Percentiles rank a stretch among this genome's conserved stretches.
phyloP scores from a whole-genome alignment of 1,140 invertebrate genomes.

The Whitmania pigra region DNA sequence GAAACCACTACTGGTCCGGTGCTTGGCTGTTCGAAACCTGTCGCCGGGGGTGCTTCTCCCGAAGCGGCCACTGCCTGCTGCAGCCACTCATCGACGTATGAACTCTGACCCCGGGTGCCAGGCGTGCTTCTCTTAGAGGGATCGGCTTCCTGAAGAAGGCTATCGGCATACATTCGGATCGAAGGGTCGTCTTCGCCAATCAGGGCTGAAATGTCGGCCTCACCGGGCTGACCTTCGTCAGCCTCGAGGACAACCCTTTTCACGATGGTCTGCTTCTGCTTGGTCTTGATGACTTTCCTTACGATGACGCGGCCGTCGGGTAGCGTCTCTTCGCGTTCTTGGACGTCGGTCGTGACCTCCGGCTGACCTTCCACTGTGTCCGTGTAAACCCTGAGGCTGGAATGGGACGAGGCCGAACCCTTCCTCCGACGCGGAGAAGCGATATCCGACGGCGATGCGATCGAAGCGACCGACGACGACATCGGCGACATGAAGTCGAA shows the following conservation, averaged over 20 bases:
- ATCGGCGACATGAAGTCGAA: conserved; percentile 15
- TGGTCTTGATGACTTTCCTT: conserved; percentile 28
- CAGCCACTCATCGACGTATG: neutral
- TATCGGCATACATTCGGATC: neutral
- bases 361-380: conserved; percentile 25
- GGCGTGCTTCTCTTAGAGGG: too few relatives aligned
- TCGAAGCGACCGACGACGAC: conserved; percentile 13
- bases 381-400: conserved; percentile 21
- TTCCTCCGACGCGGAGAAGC: neutral
- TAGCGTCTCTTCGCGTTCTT: conserved; percentile 31
- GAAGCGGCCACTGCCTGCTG: neutral
- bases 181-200: neutral
- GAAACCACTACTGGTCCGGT: neutral
- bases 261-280: conserved; percentile 24
- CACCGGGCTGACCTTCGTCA: neutral
- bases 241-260: conserved; percentile 24
- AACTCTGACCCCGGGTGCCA: neutral
- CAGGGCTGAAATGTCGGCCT: neutral
- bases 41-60: neutral
- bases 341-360: conserved; percentile 26
- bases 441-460: conserved; percentile 3
- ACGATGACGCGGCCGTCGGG: conserved; percentile 33
- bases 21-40: neutral
- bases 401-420: conserved; percentile 15
- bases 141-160: too few relatives aligned